Base-by-base conservation (phyloP, 2,113 vertebrate genomes). In the Planiliza haematocheilus region DNA sequence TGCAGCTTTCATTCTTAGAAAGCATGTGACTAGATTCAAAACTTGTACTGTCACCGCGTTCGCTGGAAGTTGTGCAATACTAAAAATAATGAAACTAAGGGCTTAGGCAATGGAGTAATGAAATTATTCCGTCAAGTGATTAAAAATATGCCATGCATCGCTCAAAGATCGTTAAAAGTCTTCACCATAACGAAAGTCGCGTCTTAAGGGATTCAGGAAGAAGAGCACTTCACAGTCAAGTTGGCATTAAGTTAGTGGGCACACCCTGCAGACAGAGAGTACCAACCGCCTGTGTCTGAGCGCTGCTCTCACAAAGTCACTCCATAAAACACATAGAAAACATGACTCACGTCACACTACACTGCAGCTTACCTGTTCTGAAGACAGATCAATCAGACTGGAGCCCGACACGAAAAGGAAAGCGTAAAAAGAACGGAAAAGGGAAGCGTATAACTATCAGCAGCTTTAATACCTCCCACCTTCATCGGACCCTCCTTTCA, bases 201-300 rank as follows among this genome's bases (percentile, higher is more conserved):
- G 8, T 11, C 3, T 1, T 45, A 37, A 41, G 24, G 24, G 3
- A 37, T 30, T 53, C 24, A 64, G 71, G 68, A 80, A 82, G 58
- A 37, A 18, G 9, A 39, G 18, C 10, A 9, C 13, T 5, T 36
- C 16, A 58, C 45, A 18, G 16, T 38, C 17, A 57, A 74, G 16
- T 62, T 68, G 53, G 56, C 18, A 1, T 51, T 17, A 51, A 60
- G 58, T 71, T 14, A 2, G 21, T 0, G 58, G 86, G 16, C 86
- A 85, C 88, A 82, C 88, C 88, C 86, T 79, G 39, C 57, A 41
- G 9, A 58, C 46, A 55, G 46, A 43, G 16, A n/a, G 12, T 10
- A 16, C 16, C 43, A 2, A 4, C 39, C 11, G 57, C 49, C 16
- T 11, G 55, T 0, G 51, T 10, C 17, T 43, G 39, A 46, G 7